Base-by-base conservation (phyloP, 2,113 vertebrate species). In the Mormoops blainvillei region DNA sequence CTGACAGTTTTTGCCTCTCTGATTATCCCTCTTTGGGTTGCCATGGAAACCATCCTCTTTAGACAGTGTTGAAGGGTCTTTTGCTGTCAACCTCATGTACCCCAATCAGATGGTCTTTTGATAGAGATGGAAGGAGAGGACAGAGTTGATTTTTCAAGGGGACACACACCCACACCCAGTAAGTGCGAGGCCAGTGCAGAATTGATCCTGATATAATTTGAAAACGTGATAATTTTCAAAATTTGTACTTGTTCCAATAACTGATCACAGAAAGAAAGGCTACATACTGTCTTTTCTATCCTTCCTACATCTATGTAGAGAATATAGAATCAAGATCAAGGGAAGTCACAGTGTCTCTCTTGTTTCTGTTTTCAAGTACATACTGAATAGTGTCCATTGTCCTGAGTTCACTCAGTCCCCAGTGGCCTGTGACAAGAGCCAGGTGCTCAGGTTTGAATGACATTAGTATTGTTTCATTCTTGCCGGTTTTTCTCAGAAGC, bases 161-260 rank as follows among this genome's bases (percentile, higher is more conserved):
- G 26, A n/a, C 15, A 15, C 10, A 26, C 11, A 48, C n/a, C 31
- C 22, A n/a, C 18, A 19, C 31, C 6, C 0, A 12, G 24, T 56
- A 50, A 45, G 20, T 36, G 5, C 45, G 54, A 36, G 43, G 36
- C 15, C n/a, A 73, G 70, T 38, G 33, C 15, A 91, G n/a, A 68
- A n/a, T 9, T 48, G 41, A 24, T 68, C 52, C 43, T 56, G 28
- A 38, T 71, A 58, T 43, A 43, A 94, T 73, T 52, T 73, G 78
- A 89, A 95, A 89, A 58, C 56, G 14, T 91, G 26, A 24, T 91
- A 36, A 58, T 94, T 94, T 95, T 88, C 22, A 41, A 22, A 78
- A 26, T 87, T 76, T 89, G 24, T 89, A 52, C 5, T 82, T 89
- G 28, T 86, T 92, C 24, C 81, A 5, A 82, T 63, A 54, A 88